Conservation (phyloP, 2,797 vertebrate genomes). For the Cynopterus sphinx region DNA sequence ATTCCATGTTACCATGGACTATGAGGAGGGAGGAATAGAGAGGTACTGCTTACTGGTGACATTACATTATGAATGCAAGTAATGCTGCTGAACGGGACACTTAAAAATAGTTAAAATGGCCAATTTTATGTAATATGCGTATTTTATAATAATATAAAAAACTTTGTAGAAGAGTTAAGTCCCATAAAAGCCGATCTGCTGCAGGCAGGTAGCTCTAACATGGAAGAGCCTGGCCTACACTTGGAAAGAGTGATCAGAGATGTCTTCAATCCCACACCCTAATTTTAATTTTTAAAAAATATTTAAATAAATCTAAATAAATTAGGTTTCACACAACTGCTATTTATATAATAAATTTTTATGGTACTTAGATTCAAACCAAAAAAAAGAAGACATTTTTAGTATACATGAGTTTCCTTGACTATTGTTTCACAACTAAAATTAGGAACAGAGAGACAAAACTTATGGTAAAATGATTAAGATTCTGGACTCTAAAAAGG, state of each 20-base stretch:
- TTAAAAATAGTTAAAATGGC: background rate
- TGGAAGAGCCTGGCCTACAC: background rate
- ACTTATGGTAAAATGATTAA: background rate
- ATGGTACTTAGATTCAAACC: background rate
- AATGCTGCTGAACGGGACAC: background rate
- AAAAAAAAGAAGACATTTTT: background rate
- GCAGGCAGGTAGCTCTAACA: background rate
- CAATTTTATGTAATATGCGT: background rate
- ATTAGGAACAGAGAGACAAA: conserved; percentile 28
- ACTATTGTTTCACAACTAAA: conserved; percentile 37
- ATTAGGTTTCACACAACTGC: background rate
- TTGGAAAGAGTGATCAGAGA: background rate
- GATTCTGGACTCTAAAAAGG: background rate
- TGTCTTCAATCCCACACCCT: background rate
- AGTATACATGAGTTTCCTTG: conserved; percentile 17
- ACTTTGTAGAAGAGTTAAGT: background rate
- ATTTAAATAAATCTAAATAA: conserved; percentile 25
- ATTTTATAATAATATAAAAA: background rate
- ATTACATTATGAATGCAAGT: background rate
- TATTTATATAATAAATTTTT: conserved; percentile 23
- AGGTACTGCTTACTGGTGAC: background rate
- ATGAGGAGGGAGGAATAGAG: background rate
- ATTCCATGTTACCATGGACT: background rate
- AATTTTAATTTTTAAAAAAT: background rate
- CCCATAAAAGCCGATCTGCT: background rate